Evolutionary conservation across 2,888 invertebrate genomes (phyloP).

Genomic region (Eucera pruinosa): DNA sequence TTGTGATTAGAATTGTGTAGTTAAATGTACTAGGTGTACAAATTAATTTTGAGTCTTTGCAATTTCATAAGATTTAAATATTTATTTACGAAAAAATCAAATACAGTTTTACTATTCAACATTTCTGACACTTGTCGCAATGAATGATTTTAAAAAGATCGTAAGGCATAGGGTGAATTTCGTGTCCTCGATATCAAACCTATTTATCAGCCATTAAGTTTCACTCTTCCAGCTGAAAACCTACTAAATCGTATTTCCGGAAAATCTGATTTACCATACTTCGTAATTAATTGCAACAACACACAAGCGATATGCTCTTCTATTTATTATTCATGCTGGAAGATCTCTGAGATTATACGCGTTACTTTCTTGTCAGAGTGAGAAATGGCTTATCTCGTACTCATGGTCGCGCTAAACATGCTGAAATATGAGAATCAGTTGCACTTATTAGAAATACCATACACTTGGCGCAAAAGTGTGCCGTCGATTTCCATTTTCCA

Average conservation of each 20-base stretch:
- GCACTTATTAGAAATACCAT: conserved; percentile 2
- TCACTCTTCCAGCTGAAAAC: not conserved
- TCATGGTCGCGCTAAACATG: not conserved
- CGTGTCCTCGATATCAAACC: not conserved
- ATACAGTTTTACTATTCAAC: too few relatives aligned
- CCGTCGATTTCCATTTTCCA: conserved; percentile 49
- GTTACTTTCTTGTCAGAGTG: too few relatives aligned
- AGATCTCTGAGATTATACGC: not conserved
- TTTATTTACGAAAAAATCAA: too few relatives aligned
- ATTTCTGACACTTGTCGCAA: too few relatives aligned
- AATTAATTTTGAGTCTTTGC: too few relatives aligned
- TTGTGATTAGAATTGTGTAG: too few relatives aligned
- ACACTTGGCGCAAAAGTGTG: conserved; percentile 44
- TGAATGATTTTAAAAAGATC: too few relatives aligned
- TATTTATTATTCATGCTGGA: not conserved
- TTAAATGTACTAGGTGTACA: too few relatives aligned
- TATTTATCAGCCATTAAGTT: conserved; percentile 11
- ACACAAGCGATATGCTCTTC: not conserved
- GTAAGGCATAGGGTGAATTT: not conserved
- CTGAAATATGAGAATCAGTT: not conserved
- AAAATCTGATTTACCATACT: not conserved
- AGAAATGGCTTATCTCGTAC: not conserved
- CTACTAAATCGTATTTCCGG: not conserved
- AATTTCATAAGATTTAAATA: too few relatives aligned
- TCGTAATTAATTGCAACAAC: not conserved